Evolutionary conservation across 2,113 vertebrate genomes (phyloP).

Genomic region (Neopipo cinnamomea): DNA sequence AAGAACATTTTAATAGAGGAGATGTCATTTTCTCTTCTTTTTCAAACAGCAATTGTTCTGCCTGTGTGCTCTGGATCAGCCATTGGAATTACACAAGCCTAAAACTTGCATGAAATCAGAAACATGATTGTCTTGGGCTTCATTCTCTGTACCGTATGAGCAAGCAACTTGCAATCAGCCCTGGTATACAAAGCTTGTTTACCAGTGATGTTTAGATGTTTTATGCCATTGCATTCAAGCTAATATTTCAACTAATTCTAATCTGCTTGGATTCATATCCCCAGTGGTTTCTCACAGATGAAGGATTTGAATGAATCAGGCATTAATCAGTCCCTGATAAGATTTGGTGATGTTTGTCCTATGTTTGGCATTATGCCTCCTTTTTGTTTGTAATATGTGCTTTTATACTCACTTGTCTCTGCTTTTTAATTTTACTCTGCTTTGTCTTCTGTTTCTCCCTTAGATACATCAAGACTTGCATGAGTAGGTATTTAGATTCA

Average conservation of each 20-base stretch:
- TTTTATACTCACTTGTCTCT: background rate
- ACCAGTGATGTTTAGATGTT: background rate
- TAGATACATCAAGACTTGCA: background rate
- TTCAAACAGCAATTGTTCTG: background rate
- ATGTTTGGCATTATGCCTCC: background rate
- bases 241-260: slow-evolving; percentile 32
- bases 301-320: slow-evolving; percentile 13
- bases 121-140: slow-evolving; percentile 4
- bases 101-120: slow-evolving; percentile 31
- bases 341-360: background rate
- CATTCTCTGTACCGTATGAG: background rate
- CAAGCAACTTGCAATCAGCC: background rate
- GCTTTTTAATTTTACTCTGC: background rate
- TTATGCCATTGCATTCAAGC: background rate
- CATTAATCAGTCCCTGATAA: background rate
- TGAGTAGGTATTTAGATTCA: background rate
- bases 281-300: background rate
- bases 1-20: background rate
- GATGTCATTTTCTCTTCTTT: background rate
- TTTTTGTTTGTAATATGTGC: background rate
- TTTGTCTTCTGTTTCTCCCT: background rate
- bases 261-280: background rate
- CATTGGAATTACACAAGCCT: background rate
- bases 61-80: background rate
- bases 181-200: background rate